Base-by-base conservation (phyloP, 1,140 invertebrate genomes). In the Aricia agestis region DNA sequence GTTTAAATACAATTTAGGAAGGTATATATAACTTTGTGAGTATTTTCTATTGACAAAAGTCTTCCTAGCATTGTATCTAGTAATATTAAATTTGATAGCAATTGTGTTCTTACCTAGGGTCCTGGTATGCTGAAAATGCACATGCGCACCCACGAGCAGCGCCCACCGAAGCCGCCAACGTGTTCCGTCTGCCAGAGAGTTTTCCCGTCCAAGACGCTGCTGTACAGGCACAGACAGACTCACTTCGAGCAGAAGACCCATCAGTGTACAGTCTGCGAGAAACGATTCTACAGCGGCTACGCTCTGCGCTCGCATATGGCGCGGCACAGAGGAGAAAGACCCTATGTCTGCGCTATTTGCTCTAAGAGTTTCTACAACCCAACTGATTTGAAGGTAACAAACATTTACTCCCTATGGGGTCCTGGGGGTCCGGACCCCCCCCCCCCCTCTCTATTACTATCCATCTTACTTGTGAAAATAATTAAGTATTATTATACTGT, bases 81-180 rank as follows among this genome's bases (percentile, higher is more conserved):
- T 25, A 25, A 25, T 25, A 25, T 25, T 25, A 25, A 25, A 25
- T 25, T 25, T 25, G 1, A 25, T 25, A 25, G 25, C 25, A 25
- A 25, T 25, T 25, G 3, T 25, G 25, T 25, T 41, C 41, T 11
- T 11, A 72, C 10, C 57, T 6, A 93, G 88, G 93, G 93, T 19
- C 93, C 93, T 5, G 93, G 93, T 7, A 94, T 94, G 93, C 75
- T 94, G 31, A 92, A 93, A 74, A 93, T 94, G 93, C 93, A 94
- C 78, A 93, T 93, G 93, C 91, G 93, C 6, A 93, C 93, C 0
- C 93, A 94, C 84, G 93, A 94, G 73, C 83, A 91, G 68, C 78
- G 92, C 0, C 92, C 93, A 0, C 89, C 92, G 0, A 92, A 91
- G 71, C 92, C 92, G 72, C 93, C 93, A 2, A 92, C 92, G 4